Base-by-base conservation (phyloP, 2,888 invertebrate species). In the Glaucopsyche alexis region DNA sequence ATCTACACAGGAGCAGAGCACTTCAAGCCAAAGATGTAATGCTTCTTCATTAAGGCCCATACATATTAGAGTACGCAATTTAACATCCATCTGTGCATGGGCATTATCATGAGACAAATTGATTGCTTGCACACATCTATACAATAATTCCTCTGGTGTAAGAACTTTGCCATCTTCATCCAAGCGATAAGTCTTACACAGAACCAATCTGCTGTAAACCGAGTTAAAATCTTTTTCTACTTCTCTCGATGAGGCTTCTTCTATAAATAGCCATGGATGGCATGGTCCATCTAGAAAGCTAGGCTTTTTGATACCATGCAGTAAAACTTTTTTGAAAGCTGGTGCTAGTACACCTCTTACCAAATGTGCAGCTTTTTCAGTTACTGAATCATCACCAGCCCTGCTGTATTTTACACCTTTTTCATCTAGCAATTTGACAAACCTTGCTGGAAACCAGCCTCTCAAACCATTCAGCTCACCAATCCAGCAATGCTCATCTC, bases 111-210 rank as follows among this genome's bases (percentile, higher is more conserved):
- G 99, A 7, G 98, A 97, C 80, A 98, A 95, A 90, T 99, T 99
- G 49, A 99, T 96, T 29, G 98, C 95, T 88, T 99, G 99, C 7
- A 99, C 98, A 87, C 99, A 99, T 94, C 99, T 96, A 83, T 98
- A 97, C 49, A 98, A 90, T 75, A 98, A 90, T 94, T 99, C 99
- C 93, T 99, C 99, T 7, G 99, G 99, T 0, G 99, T 99, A 67
- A 99, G 94, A 45, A 99, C 99, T 94, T 99, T 99, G 2, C 99
- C 99, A 94, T 99, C 99, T 93, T 99, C 99, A 93, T 99, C 99
- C 78, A 99, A 94, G 78, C 98, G 95, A 93, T 98, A 99, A 38
- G 99, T 99, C 94, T 99, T 99, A 85, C 99, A 99, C 42, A 99
- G 94, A 29, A 99, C 98, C 78, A 99, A 93, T 78, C 99, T 95